These are phyloP conservation scores for Cephalotes varians DNA, from an alignment of 2,888 invertebrate genomes.

Conservation along the genomic window DNA sequence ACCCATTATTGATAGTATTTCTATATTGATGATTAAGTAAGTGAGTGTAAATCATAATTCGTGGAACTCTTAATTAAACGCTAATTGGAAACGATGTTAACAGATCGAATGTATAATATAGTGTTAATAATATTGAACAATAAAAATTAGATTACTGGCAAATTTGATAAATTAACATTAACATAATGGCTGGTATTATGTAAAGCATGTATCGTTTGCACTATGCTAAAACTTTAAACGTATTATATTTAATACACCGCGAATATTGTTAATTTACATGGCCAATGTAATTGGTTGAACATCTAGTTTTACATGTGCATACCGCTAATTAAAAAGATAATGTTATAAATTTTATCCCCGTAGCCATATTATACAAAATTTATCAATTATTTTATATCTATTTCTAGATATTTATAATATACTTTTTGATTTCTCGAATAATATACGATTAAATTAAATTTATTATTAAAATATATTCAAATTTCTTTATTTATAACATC, in stretches of 20 bases:
- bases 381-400: not conserved
- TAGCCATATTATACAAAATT: not conserved
- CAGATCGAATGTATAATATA: conserved; percentile 3
- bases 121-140: not conserved
- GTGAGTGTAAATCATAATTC: conserved; percentile 45
- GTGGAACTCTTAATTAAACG: conserved; percentile 51
- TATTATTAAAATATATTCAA: too few relatives aligned
- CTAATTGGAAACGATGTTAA: conserved; percentile 47
- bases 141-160: conserved; percentile 34
- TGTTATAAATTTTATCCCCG: not conserved
- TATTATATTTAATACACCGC: conserved; percentile 14
- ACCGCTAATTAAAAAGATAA: not conserved
- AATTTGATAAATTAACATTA: conserved; percentile 39
- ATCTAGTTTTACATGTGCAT: not conserved
- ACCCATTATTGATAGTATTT: not conserved
- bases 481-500: too few relatives aligned
- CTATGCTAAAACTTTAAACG: not conserved
- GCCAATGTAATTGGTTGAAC: not conserved
- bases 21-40: conserved; percentile 20
- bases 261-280: conserved; percentile 17
- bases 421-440: not conserved
- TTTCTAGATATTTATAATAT: not conserved
- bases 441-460: too few relatives aligned
- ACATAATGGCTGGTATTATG: conserved; percentile 14
- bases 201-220: conserved; percentile 12